Percentiles rank a stretch among this genome's conserved stretches.
These are phyloP conservation scores for Otus sunia DNA, from an alignment of 2,113 vertebrate species.

Conservation along the genomic window DNA sequence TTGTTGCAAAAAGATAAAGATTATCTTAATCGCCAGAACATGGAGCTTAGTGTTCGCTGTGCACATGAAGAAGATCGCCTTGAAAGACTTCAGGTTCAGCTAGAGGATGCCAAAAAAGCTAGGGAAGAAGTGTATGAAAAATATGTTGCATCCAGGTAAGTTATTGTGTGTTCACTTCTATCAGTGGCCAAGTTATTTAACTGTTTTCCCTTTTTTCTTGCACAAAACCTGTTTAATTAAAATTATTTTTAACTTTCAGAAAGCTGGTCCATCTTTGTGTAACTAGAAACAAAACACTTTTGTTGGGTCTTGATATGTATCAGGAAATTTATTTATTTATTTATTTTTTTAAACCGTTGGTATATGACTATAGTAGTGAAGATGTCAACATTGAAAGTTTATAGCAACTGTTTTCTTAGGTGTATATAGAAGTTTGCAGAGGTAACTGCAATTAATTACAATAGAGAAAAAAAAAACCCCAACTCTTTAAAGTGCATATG, in stretches of 20 bases:
- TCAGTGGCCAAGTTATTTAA: neutral
- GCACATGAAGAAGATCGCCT: constrained; percentile 92
- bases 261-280: neutral
- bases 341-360: neutral
- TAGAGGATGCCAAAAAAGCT: constrained; percentile 91
- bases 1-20: constrained; percentile 97
- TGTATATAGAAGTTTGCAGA: neutral
- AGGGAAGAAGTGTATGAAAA: constrained; percentile 95
- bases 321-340: neutral
- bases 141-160: constrained; percentile 91
- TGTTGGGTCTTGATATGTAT: neutral
- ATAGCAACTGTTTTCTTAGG: neutral
- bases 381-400: neutral
- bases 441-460: neutral
- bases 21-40: constrained; percentile 91
- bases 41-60: constrained; percentile 91
- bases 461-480: neutral
- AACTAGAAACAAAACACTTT: neutral
- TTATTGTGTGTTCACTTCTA: neutral
- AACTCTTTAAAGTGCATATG: neutral
- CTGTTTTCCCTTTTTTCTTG: neutral
- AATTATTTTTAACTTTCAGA: neutral
- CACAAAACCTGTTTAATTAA: neutral
- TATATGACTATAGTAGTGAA: neutral
- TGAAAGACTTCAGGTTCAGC: constrained; percentile 88